Evolutionary conservation across 2,113 vertebrate genomes (phyloP), one percentile per base, ranked within the genome.

Genomic region (Meleagris gallopavo): DNA sequence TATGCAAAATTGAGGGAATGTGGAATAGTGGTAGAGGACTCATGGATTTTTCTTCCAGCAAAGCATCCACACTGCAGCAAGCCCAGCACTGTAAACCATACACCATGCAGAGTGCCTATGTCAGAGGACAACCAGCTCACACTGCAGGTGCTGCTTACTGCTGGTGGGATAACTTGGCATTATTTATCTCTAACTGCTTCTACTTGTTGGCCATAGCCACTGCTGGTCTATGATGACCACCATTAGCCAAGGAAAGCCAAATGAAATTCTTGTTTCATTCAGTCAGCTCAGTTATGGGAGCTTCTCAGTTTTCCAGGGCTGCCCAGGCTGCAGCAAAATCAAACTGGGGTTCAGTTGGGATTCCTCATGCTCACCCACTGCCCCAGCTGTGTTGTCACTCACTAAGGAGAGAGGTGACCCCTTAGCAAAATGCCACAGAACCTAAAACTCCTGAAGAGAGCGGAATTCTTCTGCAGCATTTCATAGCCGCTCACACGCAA

Each of bases 381-480:
- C 17, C 38, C 38, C 24, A 81, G 0, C 1, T 29, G 3, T 17
- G 8, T 30, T 11, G 12, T 32, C 19, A 60, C 22, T 19, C 22
- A 30, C 10, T 0, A 5, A 46, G 13, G 80, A 34, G 6, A 78
- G 25, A 34, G 83, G 38, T 32, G 5, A 55, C 9, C 36, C 20
- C 32, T 29, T 11, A 21, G 21, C 30, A 86, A 93, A 73, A 62
- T 21, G 12, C 10, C 25, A 45, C 50, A 45, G 46, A 72, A 86
- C 78, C 57, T 48, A n/a, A 66, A 79, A 75, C 6, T 50, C 38
- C 38, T 61, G 2, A 67, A 77, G 25, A 55, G 60, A 55, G 71
- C 2, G 13, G 2, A 1, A 2, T 11, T 13, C 27, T 45, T 19
- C 0, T 0, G 36, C 30, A 18, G 24, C 11, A 2, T 58, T 57